phyloP scores from a whole-genome alignment of 2,797 vertebrate genomes.

The Sarcophilus harrisii region DNA sequence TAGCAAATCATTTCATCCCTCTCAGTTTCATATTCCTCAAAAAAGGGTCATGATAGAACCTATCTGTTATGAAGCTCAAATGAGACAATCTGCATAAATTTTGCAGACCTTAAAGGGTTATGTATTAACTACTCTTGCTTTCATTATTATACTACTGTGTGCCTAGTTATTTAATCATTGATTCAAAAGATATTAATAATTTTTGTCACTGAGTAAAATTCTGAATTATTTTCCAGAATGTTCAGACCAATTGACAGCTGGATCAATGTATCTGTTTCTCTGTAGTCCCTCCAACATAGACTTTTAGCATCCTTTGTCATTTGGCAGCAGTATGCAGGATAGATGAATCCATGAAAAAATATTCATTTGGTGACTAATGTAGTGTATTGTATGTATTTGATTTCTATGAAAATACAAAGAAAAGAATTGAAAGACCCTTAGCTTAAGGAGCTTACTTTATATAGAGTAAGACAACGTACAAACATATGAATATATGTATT shows the following conservation, averaged over 20 bases:
- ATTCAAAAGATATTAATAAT: neutral
- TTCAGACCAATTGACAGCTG: neutral
- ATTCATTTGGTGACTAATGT: neutral
- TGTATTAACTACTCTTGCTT: neutral
- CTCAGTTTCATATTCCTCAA: neutral
- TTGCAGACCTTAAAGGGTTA: neutral
- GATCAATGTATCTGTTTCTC: neutral
- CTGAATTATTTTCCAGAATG: neutral
- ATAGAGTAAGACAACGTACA: neutral
- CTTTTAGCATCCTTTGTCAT: neutral
- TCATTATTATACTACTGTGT: neutral
- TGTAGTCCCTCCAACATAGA: neutral
- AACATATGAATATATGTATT: neutral
- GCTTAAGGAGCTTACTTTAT: neutral
- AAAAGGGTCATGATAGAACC: too few relatives aligned
- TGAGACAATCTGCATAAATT: too few relatives aligned
- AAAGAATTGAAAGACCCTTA: neutral
- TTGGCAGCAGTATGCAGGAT: neutral
- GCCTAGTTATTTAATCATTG: neutral
- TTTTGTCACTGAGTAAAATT: neutral
- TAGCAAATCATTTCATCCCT: neutral
- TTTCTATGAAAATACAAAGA: neutral
- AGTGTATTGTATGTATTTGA: neutral
- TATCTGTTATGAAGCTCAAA: too few relatives aligned
- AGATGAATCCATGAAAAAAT: neutral